phyloP scores from a whole-genome alignment of 2,113 vertebrate genomes.

The Dicaeum eximium region DNA sequence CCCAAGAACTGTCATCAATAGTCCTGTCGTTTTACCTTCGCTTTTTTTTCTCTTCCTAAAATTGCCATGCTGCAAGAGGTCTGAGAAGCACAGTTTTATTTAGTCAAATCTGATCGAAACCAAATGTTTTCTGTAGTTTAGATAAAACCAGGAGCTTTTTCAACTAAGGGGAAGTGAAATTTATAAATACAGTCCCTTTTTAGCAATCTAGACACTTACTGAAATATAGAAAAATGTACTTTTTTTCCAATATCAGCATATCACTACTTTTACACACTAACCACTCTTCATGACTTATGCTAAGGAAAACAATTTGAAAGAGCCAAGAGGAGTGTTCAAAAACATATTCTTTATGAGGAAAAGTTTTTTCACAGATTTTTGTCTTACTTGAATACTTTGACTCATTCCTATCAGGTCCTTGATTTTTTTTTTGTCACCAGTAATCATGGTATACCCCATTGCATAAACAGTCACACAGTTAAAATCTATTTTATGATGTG shows the following conservation, averaged over 20 bases:
- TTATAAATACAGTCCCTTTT: neutral
- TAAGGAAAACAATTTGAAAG: neutral
- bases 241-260: neutral
- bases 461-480: accelerated
- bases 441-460: neutral
- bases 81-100: neutral
- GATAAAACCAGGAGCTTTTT: neutral
- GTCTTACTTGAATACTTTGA: neutral
- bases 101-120: neutral
- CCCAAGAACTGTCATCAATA: neutral
- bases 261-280: neutral
- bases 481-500: neutral
- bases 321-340: neutral
- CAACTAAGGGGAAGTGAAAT: constrained; percentile 8
- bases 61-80: neutral
- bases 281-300: neutral
- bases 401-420: neutral
- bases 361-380: neutral
- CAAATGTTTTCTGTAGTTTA: neutral
- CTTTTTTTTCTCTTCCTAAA: neutral
- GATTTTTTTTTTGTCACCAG: neutral
- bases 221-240: constrained; percentile 12
- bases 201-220: neutral
- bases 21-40: too few relatives aligned
- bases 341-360: neutral